Evolutionary conservation across 2,888 invertebrate genomes (phyloP).

Genomic region (Nipponacmea schrenckii): DNA sequence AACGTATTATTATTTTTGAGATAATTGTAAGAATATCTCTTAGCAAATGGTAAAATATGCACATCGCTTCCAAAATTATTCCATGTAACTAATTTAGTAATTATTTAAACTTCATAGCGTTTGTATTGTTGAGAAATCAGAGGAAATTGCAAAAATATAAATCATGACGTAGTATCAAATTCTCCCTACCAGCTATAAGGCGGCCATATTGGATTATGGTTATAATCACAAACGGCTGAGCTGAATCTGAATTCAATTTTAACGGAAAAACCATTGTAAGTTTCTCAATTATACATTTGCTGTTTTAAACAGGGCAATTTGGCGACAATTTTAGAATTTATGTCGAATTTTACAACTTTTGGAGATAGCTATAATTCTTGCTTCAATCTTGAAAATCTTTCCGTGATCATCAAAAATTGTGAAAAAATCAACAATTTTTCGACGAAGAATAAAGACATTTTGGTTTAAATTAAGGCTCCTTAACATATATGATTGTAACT

Average conservation of each 20-base stretch:
- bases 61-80: background rate
- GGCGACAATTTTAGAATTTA: background rate
- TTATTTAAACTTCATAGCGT: background rate
- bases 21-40: no score
- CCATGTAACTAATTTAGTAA: background rate
- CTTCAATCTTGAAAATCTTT: no score
- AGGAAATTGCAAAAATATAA: background rate
- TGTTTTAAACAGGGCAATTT: background rate
- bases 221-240: background rate
- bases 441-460: no score
- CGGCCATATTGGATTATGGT: slow-evolving; percentile 48
- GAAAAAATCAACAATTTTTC: no score
- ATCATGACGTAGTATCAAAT: slow-evolving; percentile 27
- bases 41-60: no score
- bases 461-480: no score
- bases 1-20: background rate
- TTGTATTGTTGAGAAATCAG: background rate
- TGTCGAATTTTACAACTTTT: background rate
- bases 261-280: background rate
- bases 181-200: slow-evolving; percentile 51
- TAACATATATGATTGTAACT: no score
- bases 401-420: no score
- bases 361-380: background rate
- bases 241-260: background rate
- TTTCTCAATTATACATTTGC: background rate